These are phyloP conservation scores for Eublepharis macularius DNA, from an alignment of 2,113 vertebrate genomes.

Conservation along the genomic window DNA sequence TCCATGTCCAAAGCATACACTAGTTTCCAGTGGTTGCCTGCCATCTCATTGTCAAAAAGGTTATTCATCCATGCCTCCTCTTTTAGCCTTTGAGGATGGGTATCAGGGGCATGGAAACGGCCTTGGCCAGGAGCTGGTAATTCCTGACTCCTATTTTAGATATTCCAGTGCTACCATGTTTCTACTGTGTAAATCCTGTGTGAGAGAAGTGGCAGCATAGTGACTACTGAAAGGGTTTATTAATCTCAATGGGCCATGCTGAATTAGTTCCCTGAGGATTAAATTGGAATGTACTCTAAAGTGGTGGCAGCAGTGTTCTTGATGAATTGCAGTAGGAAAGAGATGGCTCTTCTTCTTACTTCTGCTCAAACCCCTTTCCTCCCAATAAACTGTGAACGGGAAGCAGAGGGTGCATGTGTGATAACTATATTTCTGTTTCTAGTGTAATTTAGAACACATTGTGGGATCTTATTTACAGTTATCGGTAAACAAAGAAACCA, in stretches of 20 bases:
- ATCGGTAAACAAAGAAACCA: neutral
- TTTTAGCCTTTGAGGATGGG: too few species aligned
- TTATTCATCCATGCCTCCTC: neutral
- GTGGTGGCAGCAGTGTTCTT: neutral
- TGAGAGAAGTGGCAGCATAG: neutral
- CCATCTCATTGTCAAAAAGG: neutral
- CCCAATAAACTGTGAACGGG: neutral
- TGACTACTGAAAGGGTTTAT: neutral
- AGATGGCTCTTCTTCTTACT: neutral
- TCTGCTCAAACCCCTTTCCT: neutral
- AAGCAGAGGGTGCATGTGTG: neutral
- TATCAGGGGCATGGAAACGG: too few species aligned
- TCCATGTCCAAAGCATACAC: neutral
- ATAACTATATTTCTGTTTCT: neutral
- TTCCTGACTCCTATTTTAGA: neutral
- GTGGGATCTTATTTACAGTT: too few species aligned
- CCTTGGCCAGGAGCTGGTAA: too few species aligned
- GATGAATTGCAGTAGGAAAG: neutral
- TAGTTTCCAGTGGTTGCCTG: neutral
- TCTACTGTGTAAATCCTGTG: too few species aligned
- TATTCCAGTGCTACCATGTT: neutral
- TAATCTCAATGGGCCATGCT: neutral
- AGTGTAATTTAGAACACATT: neutral
- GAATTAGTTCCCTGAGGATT: neutral
- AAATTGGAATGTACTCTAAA: neutral